Base-by-base conservation (phyloP, 2,888 invertebrate genomes). In the Icerya purchasi region DNA sequence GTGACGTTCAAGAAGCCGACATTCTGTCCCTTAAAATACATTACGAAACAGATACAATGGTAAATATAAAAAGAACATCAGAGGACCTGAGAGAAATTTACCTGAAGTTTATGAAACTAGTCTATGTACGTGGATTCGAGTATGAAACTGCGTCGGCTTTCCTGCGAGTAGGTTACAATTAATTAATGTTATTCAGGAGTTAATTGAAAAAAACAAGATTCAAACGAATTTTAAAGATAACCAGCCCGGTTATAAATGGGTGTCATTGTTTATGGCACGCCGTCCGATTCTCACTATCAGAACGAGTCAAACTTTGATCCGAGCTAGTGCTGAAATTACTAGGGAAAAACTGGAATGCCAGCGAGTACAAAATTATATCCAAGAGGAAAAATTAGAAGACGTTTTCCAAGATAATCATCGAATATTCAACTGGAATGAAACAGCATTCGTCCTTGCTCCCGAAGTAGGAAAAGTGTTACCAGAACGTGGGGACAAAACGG, bases 181-280 rank as follows among this genome's bases (percentile, higher is more conserved):
- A 52, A 52, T 52, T 20, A 52, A 52, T n/a, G n/a, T n/a, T n/a
- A n/a, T n/a, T n/a, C 19, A 49, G 10, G 49, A 49, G 14, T 49
- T 49, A 14, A 14, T 49, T 49, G 14, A 49, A 14, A 14, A 49
- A 14, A 49, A 14, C 14, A 49, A 49, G 14, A 49, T 14, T 14
- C n/a, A n/a, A n/a, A n/a, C n/a, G n/a, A n/a, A n/a, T n/a, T n/a
- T n/a, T n/a, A n/a, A n/a, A n/a, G n/a, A n/a, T n/a, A n/a, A n/a
- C n/a, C n/a, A n/a, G n/a, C n/a, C n/a, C n/a, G n/a, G n/a, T n/a
- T n/a, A 52, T 20, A 52, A 52, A 52, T 52, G 53, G 53, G 19
- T 52, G 14, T 52, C 53, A 52, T 52, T 52, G 20, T 52, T 52
- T 52, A 19, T 52, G 53, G 53, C 53, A n/a, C 53, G 53, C 14